Base-by-base conservation (phyloP, 2,797 vertebrate species). In the Erpetoichthys calabaricus region DNA sequence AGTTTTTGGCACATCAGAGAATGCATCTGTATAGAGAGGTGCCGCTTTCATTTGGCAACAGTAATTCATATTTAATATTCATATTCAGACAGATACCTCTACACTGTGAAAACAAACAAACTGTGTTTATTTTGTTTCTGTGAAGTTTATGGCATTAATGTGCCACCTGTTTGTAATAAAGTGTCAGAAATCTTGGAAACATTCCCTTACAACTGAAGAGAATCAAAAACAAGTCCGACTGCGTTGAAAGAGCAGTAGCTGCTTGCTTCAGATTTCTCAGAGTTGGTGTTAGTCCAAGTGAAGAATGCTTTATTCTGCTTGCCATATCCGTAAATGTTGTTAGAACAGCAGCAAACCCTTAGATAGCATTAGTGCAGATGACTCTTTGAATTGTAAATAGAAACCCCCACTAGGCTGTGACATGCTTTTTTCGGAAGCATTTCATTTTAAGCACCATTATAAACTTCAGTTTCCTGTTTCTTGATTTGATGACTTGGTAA, bases 301-400 rank as follows among this genome's bases (percentile, higher is more conserved):
- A 25, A 25, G 25, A 25, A 25, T 25, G 25, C 25, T 25, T 25
- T 25, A 25, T 25, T 25, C 25, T 25, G 25, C 25, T 25, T 25
- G 25, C 25, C 25, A 59, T 69, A 68, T 64, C 70, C 70, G 47
- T 49, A n/a, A n/a, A 49, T 49, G 47, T 49, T 49, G n/a, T 49
- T 49, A n/a, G 47, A 49, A 49, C 70, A 68, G 70, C 78, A 67
- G 68, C 62, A 75, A 73, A 68, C 69, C 71, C 71, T 75, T 75
- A 76, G 71, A 77, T 85, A 84, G 77, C 78, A 72, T 54, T 54
- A 54, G 53, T 77, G 78, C 47, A 7, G 83, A 76, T 81, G 76
- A 80, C 83, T 84, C 86, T 87, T 85, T 79, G 79, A 83, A 85
- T 86, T 85, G 81, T 84, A 85, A 86, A 80, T 82, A 73, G 81